A percentile compares a stretch with the other conserved stretches of the same genome.
These are phyloP conservation scores for Trematocara caparti DNA, from an alignment of 2,797 vertebrate genomes.

Conservation along the genomic window DNA sequence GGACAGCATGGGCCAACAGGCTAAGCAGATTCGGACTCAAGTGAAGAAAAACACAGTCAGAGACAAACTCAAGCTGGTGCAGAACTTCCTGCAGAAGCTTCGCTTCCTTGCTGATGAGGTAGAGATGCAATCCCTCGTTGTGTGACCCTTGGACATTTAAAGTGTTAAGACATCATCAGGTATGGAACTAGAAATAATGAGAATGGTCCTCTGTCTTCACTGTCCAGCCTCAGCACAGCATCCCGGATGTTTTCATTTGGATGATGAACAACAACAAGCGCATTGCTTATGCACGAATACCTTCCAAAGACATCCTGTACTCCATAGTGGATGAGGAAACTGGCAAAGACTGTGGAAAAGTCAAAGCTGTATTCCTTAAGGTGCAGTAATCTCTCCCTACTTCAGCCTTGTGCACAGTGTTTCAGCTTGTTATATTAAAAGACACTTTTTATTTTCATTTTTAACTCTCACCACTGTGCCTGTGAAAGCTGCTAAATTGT, in stretches of 20 bases:
- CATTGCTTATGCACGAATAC: constrained; percentile 87
- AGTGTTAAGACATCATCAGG: not conserved
- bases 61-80: constrained; percentile 89
- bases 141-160: not conserved
- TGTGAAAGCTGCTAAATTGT: not conserved
- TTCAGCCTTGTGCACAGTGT: not conserved
- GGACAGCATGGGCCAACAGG: constrained; percentile 93
- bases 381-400: constrained; percentile 51
- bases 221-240: constrained; percentile 91
- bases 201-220: not conserved
- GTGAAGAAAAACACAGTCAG: constrained; percentile 91
- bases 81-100: constrained; percentile 91
- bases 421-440: not conserved
- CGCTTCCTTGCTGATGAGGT: constrained; percentile 95
- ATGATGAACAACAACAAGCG: constrained; percentile 96
- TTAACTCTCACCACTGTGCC: not conserved
- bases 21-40: constrained; percentile 84
- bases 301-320: constrained; percentile 94
- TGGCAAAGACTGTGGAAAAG: constrained; percentile 94
- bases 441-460: not conserved
- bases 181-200: not conserved
- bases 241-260: constrained; percentile 94
- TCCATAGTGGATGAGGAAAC: constrained; percentile 91
- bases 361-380: constrained; percentile 95
- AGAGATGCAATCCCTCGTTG: not conserved